Conservation (phyloP, 2,888 invertebrate genomes). For the Microdon myrmicae region DNA sequence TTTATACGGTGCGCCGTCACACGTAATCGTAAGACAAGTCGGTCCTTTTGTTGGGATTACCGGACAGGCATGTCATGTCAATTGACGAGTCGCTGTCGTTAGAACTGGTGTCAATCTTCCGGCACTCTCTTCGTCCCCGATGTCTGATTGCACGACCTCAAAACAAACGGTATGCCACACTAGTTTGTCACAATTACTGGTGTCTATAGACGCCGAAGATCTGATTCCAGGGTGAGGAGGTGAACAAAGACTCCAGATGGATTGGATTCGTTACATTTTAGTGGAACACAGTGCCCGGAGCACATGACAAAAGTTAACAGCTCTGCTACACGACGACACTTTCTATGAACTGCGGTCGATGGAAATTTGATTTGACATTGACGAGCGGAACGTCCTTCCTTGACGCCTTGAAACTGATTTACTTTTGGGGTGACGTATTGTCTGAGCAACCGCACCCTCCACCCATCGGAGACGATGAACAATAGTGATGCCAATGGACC, state of each 20-base stretch:
- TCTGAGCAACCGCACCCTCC: conserved; percentile 9
- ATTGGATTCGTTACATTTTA: conserved; percentile 25
- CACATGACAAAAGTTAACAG: conserved; percentile 46
- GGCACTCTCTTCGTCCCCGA: conserved; percentile 22
- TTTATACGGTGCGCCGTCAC: neutral
- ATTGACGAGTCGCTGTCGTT: conserved; percentile 21
- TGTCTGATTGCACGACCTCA: conserved; percentile 43
- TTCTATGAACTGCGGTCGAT: conserved; percentile 26
- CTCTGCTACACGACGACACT: conserved; percentile 23
- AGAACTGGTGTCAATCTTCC: conserved; percentile 43
- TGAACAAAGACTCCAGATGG: conserved; percentile 46
- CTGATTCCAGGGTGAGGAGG: too few species aligned
- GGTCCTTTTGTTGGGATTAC: conserved; percentile 49
- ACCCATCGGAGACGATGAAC: conserved; percentile 35
- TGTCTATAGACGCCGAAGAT: too few species aligned
- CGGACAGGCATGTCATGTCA: conserved; percentile 46
- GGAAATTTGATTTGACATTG: conserved; percentile 51
- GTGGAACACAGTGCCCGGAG: conserved; percentile 15
- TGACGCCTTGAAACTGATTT: conserved; percentile 29
- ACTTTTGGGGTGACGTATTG: conserved; percentile 16
- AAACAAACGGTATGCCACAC: conserved; percentile 37
- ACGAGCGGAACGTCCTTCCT: conserved; percentile 40
- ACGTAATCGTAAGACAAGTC: conserved; percentile 9
- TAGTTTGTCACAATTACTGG: conserved; percentile 38
- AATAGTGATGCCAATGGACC: conserved; percentile 46